Conservation (phyloP, 1,140 invertebrate species). For the Eubasilissa regina region DNA sequence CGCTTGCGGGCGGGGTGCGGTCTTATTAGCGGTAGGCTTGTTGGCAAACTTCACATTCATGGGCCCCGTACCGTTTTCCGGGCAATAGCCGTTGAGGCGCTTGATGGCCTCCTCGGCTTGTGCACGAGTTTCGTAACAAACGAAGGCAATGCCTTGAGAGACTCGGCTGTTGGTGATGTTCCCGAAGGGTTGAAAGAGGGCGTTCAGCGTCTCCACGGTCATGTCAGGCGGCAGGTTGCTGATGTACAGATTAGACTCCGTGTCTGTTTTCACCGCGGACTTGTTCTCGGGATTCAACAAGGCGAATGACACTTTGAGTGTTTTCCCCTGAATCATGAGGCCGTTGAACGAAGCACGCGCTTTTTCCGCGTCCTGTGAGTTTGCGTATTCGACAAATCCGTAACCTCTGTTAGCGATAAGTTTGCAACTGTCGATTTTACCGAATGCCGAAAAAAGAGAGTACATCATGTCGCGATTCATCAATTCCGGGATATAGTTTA, state of each 20-base stretch:
- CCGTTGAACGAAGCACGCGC: conserved; percentile 71
- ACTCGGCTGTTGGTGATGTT: conserved; percentile 70
- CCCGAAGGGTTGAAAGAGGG: conserved; percentile 67
- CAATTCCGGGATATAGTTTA: conserved; percentile 72
- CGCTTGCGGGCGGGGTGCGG: conserved; percentile 58
- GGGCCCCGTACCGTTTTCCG: conserved; percentile 65
- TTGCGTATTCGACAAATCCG: conserved; percentile 71
- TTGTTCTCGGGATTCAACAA: conserved; percentile 71
- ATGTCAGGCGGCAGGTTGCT: conserved; percentile 71
- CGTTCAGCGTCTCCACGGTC: conserved; percentile 69
- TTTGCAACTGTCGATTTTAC: conserved; percentile 70
- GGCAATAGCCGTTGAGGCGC: conserved; percentile 67
- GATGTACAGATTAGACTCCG: conserved; percentile 71
- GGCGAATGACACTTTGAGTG: conserved; percentile 71
- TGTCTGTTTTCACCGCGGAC: conserved; percentile 68
- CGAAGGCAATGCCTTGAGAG: conserved; percentile 70
- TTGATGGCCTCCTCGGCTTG: conserved; percentile 71
- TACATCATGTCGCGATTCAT: conserved; percentile 72
- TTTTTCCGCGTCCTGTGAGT: conserved; percentile 71
- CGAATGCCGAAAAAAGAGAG: conserved; percentile 70
- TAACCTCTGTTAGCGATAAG: conserved; percentile 70
- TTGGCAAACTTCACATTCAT: conserved; percentile 72
- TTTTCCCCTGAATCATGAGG: conserved; percentile 70
- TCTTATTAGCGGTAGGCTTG: conserved; percentile 63
- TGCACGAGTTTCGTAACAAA: conserved; percentile 67